Base-by-base conservation (phyloP, 2,888 invertebrate species). In the Drosophila limbata region DNA sequence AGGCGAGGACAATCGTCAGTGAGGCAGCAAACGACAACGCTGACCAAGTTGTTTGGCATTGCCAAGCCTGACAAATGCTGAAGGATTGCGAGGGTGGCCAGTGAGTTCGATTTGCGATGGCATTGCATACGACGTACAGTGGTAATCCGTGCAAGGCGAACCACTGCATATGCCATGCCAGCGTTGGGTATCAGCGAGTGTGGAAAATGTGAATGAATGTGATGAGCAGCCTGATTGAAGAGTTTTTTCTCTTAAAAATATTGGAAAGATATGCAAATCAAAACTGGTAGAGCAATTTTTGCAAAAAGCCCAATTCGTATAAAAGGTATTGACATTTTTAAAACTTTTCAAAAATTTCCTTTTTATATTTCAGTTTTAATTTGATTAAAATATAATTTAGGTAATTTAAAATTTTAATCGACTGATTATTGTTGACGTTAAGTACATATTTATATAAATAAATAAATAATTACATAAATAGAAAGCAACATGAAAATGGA, bases 1-100 rank as follows among this genome's bases (percentile, higher is more conserved):
- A 55, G 39, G 47, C 28, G 47, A 64, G 59, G 47, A 75, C 55
- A 72, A 66, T 65, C 65, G 72, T 61, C 76, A 72, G 72, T 69
- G 77, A 69, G 61, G 69, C 69, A 73, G 77, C 62, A 63, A 73
- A 67, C 66, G 66, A 76, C 73, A 69, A 55, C 63, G 77, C 73
- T 73, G 77, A 70, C 73, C 73, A 77, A 77, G 77, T 77, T 77
- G 77, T 73, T 77, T 77, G 77, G 77, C 73, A 70, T 60, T 73
- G 64, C 67, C 75, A 77, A 76, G 76, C 72, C 76, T 60, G 69
- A 77, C 73, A 77, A 77, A 73, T 73, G 77, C 68, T 64, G 48
- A 65, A 62, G 65, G 61, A 55, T 47, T 39, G 33, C 40, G 55
- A 42, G 39, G 61, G 63, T 42, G 40, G 42, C 51, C 13, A 42